Base-by-base conservation (phyloP, 1,140 invertebrate genomes). In the Ephestia elutella region DNA sequence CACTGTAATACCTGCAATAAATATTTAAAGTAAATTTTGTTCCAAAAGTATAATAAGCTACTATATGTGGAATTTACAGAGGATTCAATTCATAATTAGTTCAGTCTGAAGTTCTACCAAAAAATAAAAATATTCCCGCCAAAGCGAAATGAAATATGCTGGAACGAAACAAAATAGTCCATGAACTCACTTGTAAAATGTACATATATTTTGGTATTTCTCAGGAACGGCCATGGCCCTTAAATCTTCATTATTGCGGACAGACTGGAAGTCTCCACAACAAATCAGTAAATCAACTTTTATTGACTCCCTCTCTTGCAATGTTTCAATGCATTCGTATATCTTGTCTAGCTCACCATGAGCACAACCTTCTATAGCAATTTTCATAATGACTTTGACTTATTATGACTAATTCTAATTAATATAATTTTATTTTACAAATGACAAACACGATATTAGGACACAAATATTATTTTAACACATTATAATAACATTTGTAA, bases 271-370 rank as follows among this genome's bases (percentile, higher is more conserved):
- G 90, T 99, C 98, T 0, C 98, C 98, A 90, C 98, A 99, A 76
- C 98, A 99, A 28, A 99, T 91, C 3, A 99, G 87, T 19, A 99
- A 89, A 90, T 99, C 97, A 53, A 97, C 90, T 85, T 95, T 95
- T 49, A 93, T 91, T 0, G 88, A 89, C 70, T 93, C 91, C 65
- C 91, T 89, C 73, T 93, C 90, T 89, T 96, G 93, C 48, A 95
- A 86, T 57, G 92, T 89, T 70, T 92, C 87, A 51, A 99, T 91
- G 9, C 94, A 93, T 60, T 96, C 93, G 77, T 99, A 99, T 66
- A 99, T 99, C 75, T 93, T 95, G 70, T 99, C 98, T 59, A 99
- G 89, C 82, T 99, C 97, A 2, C 98, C 98, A 90, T 99, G 98
- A 70, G 96, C 95, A 91, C 98, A 99, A 56, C 98, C 98, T 91